Conservation (phyloP, 2,797 vertebrate species). For the Falco berigora region DNA sequence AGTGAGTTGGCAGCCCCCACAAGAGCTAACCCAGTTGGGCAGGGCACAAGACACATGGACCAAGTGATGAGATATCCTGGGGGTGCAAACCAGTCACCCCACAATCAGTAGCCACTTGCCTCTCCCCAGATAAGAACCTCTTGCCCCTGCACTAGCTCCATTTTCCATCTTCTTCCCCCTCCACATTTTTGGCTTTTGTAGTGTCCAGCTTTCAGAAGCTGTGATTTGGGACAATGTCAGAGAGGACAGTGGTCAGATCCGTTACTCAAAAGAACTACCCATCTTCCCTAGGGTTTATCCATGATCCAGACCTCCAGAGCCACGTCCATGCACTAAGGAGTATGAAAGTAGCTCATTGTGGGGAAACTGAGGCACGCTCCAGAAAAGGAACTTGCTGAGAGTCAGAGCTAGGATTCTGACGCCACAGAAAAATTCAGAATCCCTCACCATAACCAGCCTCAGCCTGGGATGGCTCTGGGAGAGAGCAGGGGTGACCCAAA, state of each 20-base stretch:
- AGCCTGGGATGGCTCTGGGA: neutral
- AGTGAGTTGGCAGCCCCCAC: neutral
- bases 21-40: neutral
- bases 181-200: neutral
- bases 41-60: neutral
- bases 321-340: neutral
- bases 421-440: neutral
- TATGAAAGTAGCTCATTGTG: neutral
- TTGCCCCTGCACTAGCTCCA: neutral
- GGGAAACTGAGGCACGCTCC: neutral
- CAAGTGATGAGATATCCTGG: neutral
- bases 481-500: neutral
- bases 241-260: neutral
- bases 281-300: neutral
- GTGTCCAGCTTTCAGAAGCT: neutral
- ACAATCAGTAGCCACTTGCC: neutral
- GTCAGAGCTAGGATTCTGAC: constrained; percentile 1
- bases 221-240: neutral
- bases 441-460: neutral
- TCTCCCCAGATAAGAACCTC: neutral
- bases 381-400: neutral
- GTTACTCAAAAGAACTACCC: neutral
- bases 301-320: neutral
- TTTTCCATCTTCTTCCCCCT: neutral
- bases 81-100: neutral